Evolutionary conservation across 1,140 invertebrate species (phyloP).

Genomic region (Neotoxoptera formosana): DNA sequence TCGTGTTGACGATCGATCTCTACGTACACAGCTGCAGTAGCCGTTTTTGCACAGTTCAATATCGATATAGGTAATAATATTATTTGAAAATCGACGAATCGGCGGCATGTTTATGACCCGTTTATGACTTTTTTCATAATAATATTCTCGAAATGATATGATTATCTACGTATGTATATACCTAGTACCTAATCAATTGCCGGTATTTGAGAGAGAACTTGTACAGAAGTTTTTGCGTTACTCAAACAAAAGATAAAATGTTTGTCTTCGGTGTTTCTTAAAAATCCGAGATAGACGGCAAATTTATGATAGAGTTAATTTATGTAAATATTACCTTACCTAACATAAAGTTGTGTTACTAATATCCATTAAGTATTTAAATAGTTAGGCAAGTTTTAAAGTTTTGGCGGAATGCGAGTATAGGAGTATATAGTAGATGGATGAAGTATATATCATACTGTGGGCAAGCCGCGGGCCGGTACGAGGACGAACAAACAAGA

Average conservation of each 20-base stretch:
- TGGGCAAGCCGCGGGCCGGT: too few species aligned
- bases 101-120: neutral
- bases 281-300: neutral
- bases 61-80: neutral
- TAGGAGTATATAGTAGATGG: neutral
- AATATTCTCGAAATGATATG: neutral
- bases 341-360: neutral
- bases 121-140: neutral
- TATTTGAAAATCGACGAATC: neutral
- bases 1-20: neutral
- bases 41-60: neutral
- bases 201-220: neutral
- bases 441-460: neutral
- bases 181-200: neutral
- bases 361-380: slow-evolving; percentile 1
- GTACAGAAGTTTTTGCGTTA: neutral
- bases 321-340: slow-evolving; percentile 1
- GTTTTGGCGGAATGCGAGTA: neutral
- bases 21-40: too few species aligned
- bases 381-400: neutral
- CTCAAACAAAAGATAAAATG: neutral
- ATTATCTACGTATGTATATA: neutral
- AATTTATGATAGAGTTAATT: neutral
- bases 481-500: neutral
- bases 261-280: neutral